Evolutionary conservation across 2,888 invertebrate species (phyloP).

Genomic region (Sarcophaga subvicina): DNA sequence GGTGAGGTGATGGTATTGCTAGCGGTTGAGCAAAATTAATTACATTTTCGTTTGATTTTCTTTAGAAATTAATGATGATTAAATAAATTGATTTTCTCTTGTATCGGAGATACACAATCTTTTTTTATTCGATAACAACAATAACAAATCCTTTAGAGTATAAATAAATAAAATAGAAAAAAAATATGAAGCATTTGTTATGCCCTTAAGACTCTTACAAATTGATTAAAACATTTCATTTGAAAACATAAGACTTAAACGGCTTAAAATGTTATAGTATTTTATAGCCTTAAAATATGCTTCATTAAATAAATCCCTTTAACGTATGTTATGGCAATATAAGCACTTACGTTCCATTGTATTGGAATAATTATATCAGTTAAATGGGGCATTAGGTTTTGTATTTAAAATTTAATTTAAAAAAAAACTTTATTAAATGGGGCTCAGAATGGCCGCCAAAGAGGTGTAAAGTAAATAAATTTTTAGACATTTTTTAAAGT

Average conservation of each 20-base stretch:
- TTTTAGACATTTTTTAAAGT: neutral
- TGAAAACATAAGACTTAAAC: neutral
- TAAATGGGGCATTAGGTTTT: too few relatives aligned
- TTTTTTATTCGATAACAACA: neutral
- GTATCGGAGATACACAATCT: neutral
- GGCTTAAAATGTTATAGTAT: neutral
- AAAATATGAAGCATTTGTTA: neutral
- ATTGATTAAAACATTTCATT: neutral
- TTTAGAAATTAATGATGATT: neutral
- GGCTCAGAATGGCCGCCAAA: too few relatives aligned
- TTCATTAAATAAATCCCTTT: too few relatives aligned
- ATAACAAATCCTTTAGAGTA: neutral
- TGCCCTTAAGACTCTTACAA: neutral
- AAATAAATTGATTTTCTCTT: neutral
- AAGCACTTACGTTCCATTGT: too few relatives aligned
- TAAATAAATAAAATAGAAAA: neutral
- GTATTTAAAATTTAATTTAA: too few relatives aligned
- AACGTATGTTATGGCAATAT: too few relatives aligned
- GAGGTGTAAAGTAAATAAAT: too few relatives aligned
- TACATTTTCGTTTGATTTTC: neutral
- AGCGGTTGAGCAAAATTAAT: neutral
- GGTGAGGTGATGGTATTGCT: too few relatives aligned
- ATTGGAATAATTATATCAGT: too few relatives aligned
- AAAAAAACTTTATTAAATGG: too few relatives aligned
- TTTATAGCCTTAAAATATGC: neutral